Conservation (phyloP, 1,140 invertebrate species). For the Nasonia giraulti region DNA sequence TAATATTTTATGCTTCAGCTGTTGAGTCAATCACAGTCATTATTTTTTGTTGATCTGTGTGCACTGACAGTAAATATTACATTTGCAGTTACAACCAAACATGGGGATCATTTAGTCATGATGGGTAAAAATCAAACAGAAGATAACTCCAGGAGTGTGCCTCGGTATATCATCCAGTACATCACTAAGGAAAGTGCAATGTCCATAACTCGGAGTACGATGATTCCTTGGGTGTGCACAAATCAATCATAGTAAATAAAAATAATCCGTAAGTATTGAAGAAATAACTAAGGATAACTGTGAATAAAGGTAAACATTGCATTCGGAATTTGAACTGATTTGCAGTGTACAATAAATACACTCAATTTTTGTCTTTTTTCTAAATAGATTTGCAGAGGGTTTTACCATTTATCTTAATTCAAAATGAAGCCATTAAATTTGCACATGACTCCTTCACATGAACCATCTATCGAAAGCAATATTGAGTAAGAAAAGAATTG, state of each 20-base stretch:
- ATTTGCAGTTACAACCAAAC: conserved; percentile 24
- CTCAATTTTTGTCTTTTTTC: too few relatives aligned
- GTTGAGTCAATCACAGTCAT: background rate
- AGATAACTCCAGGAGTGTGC: background rate
- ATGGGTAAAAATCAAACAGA: conserved; percentile 15
- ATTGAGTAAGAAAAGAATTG: too few relatives aligned
- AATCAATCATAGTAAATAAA: conserved; percentile 74
- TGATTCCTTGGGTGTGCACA: conserved; percentile 77
- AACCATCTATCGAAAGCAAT: too few relatives aligned
- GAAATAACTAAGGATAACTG: conserved; percentile 28
- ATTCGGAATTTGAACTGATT: background rate
- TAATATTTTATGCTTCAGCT: background rate
- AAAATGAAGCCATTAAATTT: too few relatives aligned
- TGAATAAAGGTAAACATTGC: conserved; percentile 47
- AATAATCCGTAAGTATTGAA: conserved; percentile 60
- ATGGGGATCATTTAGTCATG: conserved; percentile 18
- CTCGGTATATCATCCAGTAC: conserved; percentile 10
- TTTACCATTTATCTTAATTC: too few relatives aligned
- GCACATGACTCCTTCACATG: too few relatives aligned
- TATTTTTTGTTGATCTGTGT: conserved; percentile 10
- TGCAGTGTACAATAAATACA: too few relatives aligned
- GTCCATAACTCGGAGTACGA: conserved; percentile 78
- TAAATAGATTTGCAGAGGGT: too few relatives aligned
- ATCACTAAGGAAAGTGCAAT: conserved; percentile 41
- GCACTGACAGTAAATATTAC: conserved; percentile 8